phyloP scores from a whole-genome alignment of 2,888 invertebrate species.

The Pimpla rufipes region DNA sequence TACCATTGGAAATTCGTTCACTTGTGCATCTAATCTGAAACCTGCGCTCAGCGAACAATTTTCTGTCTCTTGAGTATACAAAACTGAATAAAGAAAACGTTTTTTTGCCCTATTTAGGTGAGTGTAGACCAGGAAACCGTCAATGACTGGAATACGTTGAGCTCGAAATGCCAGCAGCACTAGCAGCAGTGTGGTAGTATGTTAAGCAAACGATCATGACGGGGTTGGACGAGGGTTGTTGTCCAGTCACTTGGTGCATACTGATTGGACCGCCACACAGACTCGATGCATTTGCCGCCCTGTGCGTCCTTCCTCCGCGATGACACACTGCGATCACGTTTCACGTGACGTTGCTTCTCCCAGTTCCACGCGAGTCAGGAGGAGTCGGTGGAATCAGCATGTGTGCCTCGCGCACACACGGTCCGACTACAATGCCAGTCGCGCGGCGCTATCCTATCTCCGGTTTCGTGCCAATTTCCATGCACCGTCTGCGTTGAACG shows the following conservation, averaged over 20 bases:
- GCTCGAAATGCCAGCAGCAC: not conserved
- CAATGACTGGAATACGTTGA: not conserved
- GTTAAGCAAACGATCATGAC: conserved; percentile 36
- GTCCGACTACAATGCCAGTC: not conserved
- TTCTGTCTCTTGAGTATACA: no score
- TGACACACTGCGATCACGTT: conserved; percentile 53
- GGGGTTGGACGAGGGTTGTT: conserved; percentile 35
- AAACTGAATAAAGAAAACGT: not conserved
- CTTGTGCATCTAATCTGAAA: no score
- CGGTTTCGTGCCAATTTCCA: conserved; percentile 61
- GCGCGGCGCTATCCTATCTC: conserved; percentile 36
- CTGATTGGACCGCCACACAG: conserved; percentile 51
- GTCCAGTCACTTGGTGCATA: conserved; percentile 53
- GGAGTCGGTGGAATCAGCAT: conserved; percentile 23
- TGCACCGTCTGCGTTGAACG: conserved; percentile 29
- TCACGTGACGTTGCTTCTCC: conserved; percentile 37
- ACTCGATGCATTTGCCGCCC: conserved; percentile 46
- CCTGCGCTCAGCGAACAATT: no score
- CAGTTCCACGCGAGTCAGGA: conserved; percentile 27
- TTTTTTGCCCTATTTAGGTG: no score
- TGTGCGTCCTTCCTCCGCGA: conserved; percentile 39
- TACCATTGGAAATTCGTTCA: no score
- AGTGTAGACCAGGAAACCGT: no score
- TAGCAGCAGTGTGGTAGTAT: not conserved
- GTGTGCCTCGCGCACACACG: not conserved